Conservation (phyloP, 2,113 vertebrate genomes). For the Chelonoidis abingdonii region DNA sequence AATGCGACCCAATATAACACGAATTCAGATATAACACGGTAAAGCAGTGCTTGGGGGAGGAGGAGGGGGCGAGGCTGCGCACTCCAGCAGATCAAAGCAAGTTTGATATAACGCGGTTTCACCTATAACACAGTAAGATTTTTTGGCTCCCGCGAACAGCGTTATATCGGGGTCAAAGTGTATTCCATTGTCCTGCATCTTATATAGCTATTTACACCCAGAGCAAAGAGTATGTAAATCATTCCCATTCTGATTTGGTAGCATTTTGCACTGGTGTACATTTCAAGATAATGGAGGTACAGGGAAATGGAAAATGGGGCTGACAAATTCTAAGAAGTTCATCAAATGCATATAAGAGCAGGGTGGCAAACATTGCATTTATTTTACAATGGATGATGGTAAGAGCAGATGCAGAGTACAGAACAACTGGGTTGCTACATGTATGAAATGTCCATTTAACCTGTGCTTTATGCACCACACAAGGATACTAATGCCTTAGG, state of each 20-base stretch:
- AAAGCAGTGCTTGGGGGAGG: no score
- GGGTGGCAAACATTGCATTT: not conserved
- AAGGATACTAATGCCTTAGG: not conserved
- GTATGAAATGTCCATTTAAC: not conserved
- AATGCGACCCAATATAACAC: no score
- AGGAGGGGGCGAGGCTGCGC: no score
- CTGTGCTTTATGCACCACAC: not conserved
- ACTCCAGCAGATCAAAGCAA: no score
- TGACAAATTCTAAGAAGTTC: not conserved
- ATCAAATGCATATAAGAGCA: not conserved
- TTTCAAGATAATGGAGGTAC: not conserved
- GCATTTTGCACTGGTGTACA: not conserved
- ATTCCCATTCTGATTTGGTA: not conserved
- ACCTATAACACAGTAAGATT: no score
- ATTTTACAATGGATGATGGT: not conserved
- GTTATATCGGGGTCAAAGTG: no score
- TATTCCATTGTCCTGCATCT: not conserved
- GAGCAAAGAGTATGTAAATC: not conserved
- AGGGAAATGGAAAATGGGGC: not conserved
- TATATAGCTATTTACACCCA: not conserved
- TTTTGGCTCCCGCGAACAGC: no score
- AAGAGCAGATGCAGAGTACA: not conserved
- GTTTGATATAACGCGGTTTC: no score
- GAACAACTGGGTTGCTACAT: not conserved
- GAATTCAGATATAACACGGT: no score